Evolutionary conservation across 2,113 vertebrate genomes (phyloP).

Genomic region (Ptilonorhynchus violaceus): DNA sequence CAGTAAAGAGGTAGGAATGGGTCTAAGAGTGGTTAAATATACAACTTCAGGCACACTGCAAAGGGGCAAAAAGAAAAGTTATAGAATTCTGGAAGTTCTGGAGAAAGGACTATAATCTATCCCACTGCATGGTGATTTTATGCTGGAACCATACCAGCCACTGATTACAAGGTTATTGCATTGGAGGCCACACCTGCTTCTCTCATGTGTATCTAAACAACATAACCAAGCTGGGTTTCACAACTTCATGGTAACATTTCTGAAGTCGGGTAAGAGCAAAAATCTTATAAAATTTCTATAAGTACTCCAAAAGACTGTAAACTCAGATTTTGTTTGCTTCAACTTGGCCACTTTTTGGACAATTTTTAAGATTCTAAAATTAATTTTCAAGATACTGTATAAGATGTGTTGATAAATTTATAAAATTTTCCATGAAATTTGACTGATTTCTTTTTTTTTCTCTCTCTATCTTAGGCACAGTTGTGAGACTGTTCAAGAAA

Average conservation of each 20-base stretch:
- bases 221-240: background rate
- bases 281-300: background rate
- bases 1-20: background rate
- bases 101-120: background rate
- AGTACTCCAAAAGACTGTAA: background rate
- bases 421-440: background rate
- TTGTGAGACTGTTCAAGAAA: background rate
- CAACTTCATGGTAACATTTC: background rate
- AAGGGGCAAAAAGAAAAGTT: background rate
- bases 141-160: background rate
- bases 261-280: background rate
- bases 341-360: background rate
- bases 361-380: background rate
- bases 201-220: accelerated
- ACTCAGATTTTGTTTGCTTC: background rate
- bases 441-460: background rate
- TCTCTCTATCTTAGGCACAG: background rate
- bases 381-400: background rate
- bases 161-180: background rate
- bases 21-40: background rate
- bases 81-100: background rate
- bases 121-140: background rate
- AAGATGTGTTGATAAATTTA: background rate
- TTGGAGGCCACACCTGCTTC: background rate
- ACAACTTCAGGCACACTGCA: background rate